A percentile compares a stretch with the other conserved stretches of the same genome.
phyloP scores from a whole-genome alignment of 2,113 vertebrate species.

The Clarias macrocephalus region DNA sequence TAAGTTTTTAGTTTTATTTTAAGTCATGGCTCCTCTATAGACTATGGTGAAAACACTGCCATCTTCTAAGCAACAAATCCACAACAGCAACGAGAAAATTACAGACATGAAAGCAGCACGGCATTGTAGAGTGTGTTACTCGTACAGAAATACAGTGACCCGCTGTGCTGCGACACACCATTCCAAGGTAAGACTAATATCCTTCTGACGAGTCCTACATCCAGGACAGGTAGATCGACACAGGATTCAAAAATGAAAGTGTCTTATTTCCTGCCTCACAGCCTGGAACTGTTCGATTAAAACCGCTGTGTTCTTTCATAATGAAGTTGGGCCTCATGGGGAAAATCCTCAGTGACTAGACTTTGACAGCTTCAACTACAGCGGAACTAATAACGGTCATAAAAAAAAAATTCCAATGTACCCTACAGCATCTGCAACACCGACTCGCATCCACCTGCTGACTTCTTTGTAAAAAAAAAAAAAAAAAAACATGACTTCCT shows the following conservation, averaged over 20 bases:
- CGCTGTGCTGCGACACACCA: background rate
- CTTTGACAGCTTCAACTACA: slow-evolving; percentile 20
- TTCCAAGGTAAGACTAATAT: background rate
- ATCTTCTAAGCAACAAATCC: background rate
- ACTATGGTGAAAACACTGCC: background rate
- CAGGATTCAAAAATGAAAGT: background rate
- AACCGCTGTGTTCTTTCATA: slow-evolving; percentile 14
- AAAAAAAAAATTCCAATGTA: slow-evolving; percentile 11
- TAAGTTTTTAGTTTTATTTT: too few relatives aligned
- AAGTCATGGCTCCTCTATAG: background rate
- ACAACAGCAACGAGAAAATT: background rate
- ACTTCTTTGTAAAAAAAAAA: background rate
- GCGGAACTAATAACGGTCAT: slow-evolving; percentile 4
- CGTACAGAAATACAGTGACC: background rate
- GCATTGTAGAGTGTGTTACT: background rate
- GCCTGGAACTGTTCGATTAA: slow-evolving; percentile 30
- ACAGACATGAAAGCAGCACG: background rate
- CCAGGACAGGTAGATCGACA: background rate
- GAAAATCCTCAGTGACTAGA: slow-evolving; percentile 15
- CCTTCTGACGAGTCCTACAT: background rate
- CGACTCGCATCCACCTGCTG: background rate
- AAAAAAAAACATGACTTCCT: background rate
- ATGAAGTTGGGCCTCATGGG: slow-evolving; percentile 33
- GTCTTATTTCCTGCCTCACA: slow-evolving; percentile 8
- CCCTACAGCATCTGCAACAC: slow-evolving; percentile 12